Evolutionary conservation across 2,888 invertebrate genomes (phyloP), one percentile per base, ranked within the genome.

Genomic region (Ormia ochracea): DNA sequence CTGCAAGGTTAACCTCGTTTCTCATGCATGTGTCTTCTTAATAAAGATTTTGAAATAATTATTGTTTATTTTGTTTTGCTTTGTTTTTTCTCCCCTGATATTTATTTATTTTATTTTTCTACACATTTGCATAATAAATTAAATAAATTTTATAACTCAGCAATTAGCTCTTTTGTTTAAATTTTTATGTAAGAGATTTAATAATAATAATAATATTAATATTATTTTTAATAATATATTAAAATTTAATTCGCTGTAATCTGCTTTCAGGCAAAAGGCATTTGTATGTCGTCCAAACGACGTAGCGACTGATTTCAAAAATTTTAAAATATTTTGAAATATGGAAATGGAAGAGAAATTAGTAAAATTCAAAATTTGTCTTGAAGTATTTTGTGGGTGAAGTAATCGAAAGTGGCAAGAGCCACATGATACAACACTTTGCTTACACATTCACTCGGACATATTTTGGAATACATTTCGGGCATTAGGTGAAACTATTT

Each of bases 1-100:
- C 17, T 61, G 31, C 63, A 77, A 77, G 76, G 76, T 63, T 63
- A 77, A 58, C 23, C 56, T 58, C 48, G 76, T 77, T 77, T 70
- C 69, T 70, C 69, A 77, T 63, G 58, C 69, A 56, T 77, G 31
- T 33, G 56, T 70, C 69, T 77, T 65, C 56, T 56, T 54, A 38
- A 17, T 17, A 3, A 74, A 74, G 41, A 77, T 56, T 63, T 17
- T 65, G 63, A 28, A 70, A 77, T 48, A 70, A 61, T 75, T 75
- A 45, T 75, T 63, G n/a, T 28, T 56, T 61, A 17, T 69, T 69
- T 70, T 56, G 17, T 59, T 50, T 38, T n/a, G n/a, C n/a, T n/a
- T n/a, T n/a, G n/a, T n/a, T n/a, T n/a, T n/a, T n/a, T n/a, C n/a
- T n/a, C n/a, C n/a, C n/a, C n/a, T n/a, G 50, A 70, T 33, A 76